A percentile compares a stretch with the other conserved stretches of the same genome.
phyloP scores from a whole-genome alignment of 2,888 invertebrate species.

The Metellina segmentata region DNA sequence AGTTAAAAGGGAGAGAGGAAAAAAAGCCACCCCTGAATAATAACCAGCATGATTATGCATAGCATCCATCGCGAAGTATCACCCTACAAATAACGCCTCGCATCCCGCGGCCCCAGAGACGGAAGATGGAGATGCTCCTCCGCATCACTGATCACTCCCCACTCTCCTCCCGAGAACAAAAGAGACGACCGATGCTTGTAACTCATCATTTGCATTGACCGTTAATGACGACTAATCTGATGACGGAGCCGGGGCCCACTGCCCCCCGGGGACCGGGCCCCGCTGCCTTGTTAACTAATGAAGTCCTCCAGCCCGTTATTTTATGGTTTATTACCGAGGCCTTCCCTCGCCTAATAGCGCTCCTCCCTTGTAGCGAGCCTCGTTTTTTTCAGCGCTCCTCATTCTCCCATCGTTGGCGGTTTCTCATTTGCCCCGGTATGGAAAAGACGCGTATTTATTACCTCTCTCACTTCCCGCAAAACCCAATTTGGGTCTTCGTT shows the following conservation, averaged over 20 bases:
- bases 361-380: slow-evolving; percentile 13
- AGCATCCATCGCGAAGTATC: slow-evolving; percentile 7
- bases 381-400: slow-evolving; percentile 12
- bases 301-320: slow-evolving; percentile 68
- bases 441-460: slow-evolving; percentile 62
- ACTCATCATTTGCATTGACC: slow-evolving; percentile 77
- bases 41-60: slow-evolving; percentile 7
- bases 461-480: slow-evolving; percentile 22
- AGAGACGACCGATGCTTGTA: slow-evolving; percentile 61
- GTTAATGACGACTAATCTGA: slow-evolving; percentile 76
- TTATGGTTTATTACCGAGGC: slow-evolving; percentile 64
- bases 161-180: slow-evolving; percentile 48
- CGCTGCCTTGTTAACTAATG: slow-evolving; percentile 72
- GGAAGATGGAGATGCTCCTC: slow-evolving; percentile 53
- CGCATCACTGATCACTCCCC: slow-evolving; percentile 54
- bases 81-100: slow-evolving; percentile 46
- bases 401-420: slow-evolving; percentile 17
- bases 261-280: slow-evolving; percentile 51
- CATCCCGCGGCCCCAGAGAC: slow-evolving; percentile 18
- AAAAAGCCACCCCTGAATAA: slow-evolving; percentile 23
- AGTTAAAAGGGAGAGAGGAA: not conserved
- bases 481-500: slow-evolving; percentile 55
- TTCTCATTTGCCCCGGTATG: slow-evolving; percentile 57
- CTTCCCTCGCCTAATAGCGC: slow-evolving; percentile 21
- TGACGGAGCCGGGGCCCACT: slow-evolving; percentile 55